These are phyloP conservation scores for Mayetiola destructor DNA, from an alignment of 2,888 invertebrate genomes.

Conservation along the genomic window DNA sequence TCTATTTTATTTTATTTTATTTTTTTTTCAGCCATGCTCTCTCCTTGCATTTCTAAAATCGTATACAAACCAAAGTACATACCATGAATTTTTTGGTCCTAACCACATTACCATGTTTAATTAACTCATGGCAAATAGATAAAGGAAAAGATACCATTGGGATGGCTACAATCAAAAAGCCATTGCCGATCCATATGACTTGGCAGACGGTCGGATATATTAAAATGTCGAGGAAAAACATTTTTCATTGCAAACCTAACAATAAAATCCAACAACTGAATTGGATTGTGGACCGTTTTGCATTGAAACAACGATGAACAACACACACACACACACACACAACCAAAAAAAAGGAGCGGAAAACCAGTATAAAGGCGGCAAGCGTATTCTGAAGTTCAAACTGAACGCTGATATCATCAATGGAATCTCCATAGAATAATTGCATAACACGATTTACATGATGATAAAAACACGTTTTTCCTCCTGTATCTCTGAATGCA, in stretches of 20 bases:
- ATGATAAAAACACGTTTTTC: background rate
- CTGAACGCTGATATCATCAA: too few species aligned
- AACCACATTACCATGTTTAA: constrained; percentile 12
- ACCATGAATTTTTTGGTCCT: constrained; percentile 6
- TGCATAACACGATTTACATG: constrained; percentile 5
- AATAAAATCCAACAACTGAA: background rate
- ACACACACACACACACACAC: background rate
- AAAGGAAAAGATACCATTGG: background rate
- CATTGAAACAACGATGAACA: background rate
- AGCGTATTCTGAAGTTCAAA: background rate
- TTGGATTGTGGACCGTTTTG: background rate
- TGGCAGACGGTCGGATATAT: too few species aligned
- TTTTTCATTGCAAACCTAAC: background rate
- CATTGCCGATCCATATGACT: too few species aligned
- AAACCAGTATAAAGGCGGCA: background rate
- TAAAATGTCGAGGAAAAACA: too few species aligned
- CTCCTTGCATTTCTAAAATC: too few species aligned
- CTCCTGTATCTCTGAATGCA: background rate
- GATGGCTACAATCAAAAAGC: background rate
- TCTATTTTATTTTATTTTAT: too few species aligned
- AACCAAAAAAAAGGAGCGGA: background rate
- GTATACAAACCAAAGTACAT: constrained; percentile 1
- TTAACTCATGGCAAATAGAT: background rate
- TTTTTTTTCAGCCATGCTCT: too few species aligned
- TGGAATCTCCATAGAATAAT: too few species aligned